Evolutionary conservation across 2,797 vertebrate species (phyloP).

Genomic region (Limnodromus scolopaceus): DNA sequence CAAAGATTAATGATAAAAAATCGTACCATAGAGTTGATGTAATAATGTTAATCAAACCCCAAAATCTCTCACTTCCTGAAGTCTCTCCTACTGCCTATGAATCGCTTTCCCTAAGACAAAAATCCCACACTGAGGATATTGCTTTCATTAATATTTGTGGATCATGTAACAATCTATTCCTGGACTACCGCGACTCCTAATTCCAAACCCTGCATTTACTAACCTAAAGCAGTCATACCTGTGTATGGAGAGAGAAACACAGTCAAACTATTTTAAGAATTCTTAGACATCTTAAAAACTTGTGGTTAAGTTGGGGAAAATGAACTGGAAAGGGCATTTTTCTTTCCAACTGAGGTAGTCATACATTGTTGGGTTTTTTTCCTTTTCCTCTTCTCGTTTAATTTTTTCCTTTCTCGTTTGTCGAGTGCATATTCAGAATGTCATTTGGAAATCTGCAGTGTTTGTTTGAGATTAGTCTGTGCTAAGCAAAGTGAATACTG

Average conservation of each 20-base stretch:
- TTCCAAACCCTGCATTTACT: background rate
- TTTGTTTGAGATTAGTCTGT: background rate
- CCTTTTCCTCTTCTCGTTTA: background rate
- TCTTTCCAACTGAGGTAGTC: background rate
- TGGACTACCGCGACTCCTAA: background rate
- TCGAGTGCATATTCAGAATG: background rate
- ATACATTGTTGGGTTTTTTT: background rate
- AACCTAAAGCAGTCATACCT: background rate
- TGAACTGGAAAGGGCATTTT: background rate
- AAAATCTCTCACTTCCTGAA: background rate
- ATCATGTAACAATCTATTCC: background rate
- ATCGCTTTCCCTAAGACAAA: background rate
- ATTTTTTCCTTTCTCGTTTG: background rate
- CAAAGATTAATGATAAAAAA: background rate
- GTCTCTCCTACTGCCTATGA: background rate
- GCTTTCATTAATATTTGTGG: background rate
- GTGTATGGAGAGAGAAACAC: background rate
- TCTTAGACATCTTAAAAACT: background rate
- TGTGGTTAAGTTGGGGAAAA: background rate
- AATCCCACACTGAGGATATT: background rate
- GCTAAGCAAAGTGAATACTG: background rate
- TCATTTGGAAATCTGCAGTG: background rate
- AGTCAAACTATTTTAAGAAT: background rate
- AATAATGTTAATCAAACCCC: background rate
- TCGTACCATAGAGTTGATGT: background rate